A percentile compares a stretch with the other conserved stretches of the same genome.
Conservation (phyloP, 2,888 invertebrate species). For the Brenthis hecate region DNA sequence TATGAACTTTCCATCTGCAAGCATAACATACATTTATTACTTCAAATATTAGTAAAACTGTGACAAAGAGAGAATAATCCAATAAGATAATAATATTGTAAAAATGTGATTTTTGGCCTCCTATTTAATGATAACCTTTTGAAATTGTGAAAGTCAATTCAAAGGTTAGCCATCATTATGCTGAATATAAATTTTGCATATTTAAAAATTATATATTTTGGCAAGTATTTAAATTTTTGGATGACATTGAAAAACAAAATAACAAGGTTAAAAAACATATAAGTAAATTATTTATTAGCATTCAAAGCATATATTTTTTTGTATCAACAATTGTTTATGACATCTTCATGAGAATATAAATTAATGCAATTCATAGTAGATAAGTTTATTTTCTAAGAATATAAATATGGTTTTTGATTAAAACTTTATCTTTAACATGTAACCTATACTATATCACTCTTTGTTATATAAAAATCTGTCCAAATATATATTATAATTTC, state of each 20-base stretch:
- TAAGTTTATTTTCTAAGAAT: too few species aligned
- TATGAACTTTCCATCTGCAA: constrained; percentile 93
- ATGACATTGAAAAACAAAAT: constrained; percentile 6
- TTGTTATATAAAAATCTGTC: too few species aligned
- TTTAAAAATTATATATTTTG: constrained; percentile 13
- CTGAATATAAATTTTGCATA: constrained; percentile 6
- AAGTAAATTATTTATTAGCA: not conserved
- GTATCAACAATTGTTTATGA: not conserved
- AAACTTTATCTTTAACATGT: too few species aligned
- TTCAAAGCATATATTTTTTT: not conserved
- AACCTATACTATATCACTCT: too few species aligned
- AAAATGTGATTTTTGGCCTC: not conserved
- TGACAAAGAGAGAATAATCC: not conserved
- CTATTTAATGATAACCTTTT: constrained; percentile 9
- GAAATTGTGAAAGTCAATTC: constrained; percentile 11
- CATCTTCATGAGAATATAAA: too few species aligned
- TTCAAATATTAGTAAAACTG: not conserved
- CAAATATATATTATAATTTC: too few species aligned
- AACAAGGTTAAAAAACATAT: constrained; percentile 14
- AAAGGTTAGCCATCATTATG: not conserved
- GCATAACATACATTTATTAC: not conserved
- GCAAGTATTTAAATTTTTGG: constrained; percentile 6
- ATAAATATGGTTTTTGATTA: too few species aligned
- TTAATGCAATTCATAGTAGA: too few species aligned
- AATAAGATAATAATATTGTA: not conserved